Base-by-base conservation (phyloP, 2,888 invertebrate species). In the Eueremaeus valkanovi region DNA sequence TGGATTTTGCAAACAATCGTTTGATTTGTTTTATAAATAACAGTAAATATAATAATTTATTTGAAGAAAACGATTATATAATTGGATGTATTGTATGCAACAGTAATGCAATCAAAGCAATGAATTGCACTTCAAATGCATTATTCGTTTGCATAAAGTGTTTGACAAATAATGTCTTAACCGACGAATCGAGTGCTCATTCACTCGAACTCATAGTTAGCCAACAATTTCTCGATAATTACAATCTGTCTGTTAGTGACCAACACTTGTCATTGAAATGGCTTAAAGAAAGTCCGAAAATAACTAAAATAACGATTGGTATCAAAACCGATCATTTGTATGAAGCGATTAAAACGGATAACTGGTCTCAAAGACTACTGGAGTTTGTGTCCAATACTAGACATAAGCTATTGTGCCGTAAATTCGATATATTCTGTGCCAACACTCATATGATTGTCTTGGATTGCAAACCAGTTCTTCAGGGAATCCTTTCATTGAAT, bases 381-480 rank as follows among this genome's bases (percentile, higher is more conserved):
- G 13, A 13, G 8, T n/a, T 18, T 2, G 21, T 66, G 5, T 18
- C 66, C 8, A n/a, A 36, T 5, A 66, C n/a, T 66, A 11, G 3
- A 18, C 5, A 6, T 1, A 36, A 66, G 21, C 1, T 66, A 21
- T 66, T 66, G 66, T 66, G 66, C 18, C 33, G 66, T 18, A 66
- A 21, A 66, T 36, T 18, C 11, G 66, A 66, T 36, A 36, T 13
- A 9, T 36, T 66, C n/a, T 27, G 21, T 11, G 66, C 18, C 1
- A 33, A 66, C 40, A n/a, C 33, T 1, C 3, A 63, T 58, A 27
- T 72, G 33, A 70, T 70, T 70, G 61, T 61, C 21, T 21, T 75
- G 21, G 58, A 75, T 27, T 75, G 75, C 31, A n/a, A 72, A 27
- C 75, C 75, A 70, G 72, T 75, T n/a, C 27, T 51, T 72, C 75